Conservation (phyloP, 2,797 vertebrate species). For the Ceryle rudis region DNA sequence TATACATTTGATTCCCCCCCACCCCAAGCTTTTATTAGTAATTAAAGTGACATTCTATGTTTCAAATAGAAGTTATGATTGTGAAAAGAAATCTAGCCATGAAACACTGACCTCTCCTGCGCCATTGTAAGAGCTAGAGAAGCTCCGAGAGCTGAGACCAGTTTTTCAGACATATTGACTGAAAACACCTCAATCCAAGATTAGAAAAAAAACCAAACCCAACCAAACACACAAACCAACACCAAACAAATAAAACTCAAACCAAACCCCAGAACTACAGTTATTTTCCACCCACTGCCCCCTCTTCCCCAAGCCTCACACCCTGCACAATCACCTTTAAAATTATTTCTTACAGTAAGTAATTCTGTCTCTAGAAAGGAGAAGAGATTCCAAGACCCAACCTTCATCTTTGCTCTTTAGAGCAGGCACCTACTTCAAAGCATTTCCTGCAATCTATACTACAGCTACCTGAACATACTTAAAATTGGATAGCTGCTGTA, state of each 20-base stretch:
- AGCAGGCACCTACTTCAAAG: slow-evolving; percentile 45
- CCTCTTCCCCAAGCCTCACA: background rate
- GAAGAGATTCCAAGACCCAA: background rate
- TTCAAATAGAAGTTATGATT: background rate
- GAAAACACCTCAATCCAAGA: background rate
- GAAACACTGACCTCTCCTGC: background rate
- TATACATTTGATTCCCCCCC: background rate
- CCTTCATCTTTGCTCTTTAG: slow-evolving; percentile 18
- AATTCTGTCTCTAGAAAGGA: background rate
- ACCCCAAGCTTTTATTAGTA: background rate
- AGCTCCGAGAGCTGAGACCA: background rate
- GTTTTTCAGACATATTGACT: background rate
- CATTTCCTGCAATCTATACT: slow-evolving; percentile 26
- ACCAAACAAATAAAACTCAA: too few species aligned
- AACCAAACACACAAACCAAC: too few species aligned
- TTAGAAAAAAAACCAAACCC: background rate
- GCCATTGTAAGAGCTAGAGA: rapidly evolving
- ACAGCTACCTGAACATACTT: background rate
- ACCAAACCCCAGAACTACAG: background rate
- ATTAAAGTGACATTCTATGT: background rate
- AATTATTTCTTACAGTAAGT: background rate
- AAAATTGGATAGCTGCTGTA: background rate
- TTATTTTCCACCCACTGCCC: background rate
- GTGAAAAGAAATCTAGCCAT: background rate
- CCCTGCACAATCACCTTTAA: background rate